Base-by-base conservation (phyloP, 2,888 invertebrate species). In the Spisula subtruncata region DNA sequence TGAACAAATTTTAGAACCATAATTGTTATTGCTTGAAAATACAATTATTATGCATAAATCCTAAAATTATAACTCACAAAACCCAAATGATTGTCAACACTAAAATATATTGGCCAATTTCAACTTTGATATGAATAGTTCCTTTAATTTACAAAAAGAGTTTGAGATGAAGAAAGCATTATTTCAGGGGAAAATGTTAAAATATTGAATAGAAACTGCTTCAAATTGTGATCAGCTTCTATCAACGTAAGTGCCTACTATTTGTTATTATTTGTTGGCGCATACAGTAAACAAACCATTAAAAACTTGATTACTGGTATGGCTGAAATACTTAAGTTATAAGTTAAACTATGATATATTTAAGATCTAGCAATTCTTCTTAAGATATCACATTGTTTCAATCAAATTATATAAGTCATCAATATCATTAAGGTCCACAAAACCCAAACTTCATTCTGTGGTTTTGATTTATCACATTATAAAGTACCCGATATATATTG, bases 1-100 rank as follows among this genome's bases (percentile, higher is more conserved):
- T 8, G 12, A 29, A 29, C 14, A 32, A 32, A 12, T 6, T 1
- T 14, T 6, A 29, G 14, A 8, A 32, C 18, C n/a, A n/a, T n/a
- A n/a, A n/a, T n/a, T 66, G 60, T 66, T 66, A 75, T 75, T 75
- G 75, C 75, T 35, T 16, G 32, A 75, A n/a, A 2, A 75, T 35
- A 75, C 6, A 32, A 32, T 25, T 10, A 75, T 75, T 75, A 75
- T 32, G 35, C 35, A 2, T 32, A 75, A 75, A 75, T 71, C 4
- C 29, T 32, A 32, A 4, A 29, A 12, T 8, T 4, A 71, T 12
- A 1, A 32, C n/a, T 29, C 1, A 32, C 0, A 29, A 29, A 12
- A 12, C 16, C n/a, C 29, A 8, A 71, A 0, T 16, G 71, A 71
- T 71, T 71, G 71, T 71, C 71, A 71, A 32, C 8, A 0, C 32